A percentile compares a stretch with the other conserved stretches of the same genome.
phyloP scores from a whole-genome alignment of 2,113 vertebrate species.

The Stictonetta naevosa region DNA sequence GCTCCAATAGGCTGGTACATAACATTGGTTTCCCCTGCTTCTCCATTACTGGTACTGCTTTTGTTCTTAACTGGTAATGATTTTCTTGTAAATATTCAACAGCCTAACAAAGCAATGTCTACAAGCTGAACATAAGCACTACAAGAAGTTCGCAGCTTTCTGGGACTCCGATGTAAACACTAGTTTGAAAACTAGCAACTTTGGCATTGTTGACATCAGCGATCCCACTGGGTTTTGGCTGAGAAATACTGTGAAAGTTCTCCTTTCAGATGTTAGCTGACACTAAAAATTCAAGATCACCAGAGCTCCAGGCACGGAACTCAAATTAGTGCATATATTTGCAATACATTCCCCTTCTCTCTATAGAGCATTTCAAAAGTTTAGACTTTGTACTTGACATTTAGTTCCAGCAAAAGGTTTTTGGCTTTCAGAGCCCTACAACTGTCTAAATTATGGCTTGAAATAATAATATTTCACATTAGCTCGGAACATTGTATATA shows the following conservation, averaged over 20 bases:
- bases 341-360: not conserved
- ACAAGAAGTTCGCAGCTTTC: not conserved
- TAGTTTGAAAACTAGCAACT: not conserved
- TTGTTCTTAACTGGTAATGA: not conserved
- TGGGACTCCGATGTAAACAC: not conserved
- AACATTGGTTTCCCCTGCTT: not conserved
- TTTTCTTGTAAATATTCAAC: not conserved
- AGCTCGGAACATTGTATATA: constrained; percentile 70
- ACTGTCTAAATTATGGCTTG: constrained; percentile 66
- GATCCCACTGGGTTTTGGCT: not conserved
- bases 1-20: constrained; percentile 9
- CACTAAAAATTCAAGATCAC: not conserved
- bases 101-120: constrained; percentile 45
- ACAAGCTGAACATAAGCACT: not conserved
- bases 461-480: constrained; percentile 79
- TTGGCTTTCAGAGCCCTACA: constrained; percentile 21
- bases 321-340: not conserved
- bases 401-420: not conserved
- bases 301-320: not conserved
- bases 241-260: not conserved
- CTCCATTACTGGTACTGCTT: constrained; percentile 13
- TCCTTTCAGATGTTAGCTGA: not conserved
- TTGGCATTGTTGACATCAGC: not conserved
- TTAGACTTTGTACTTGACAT: not conserved
- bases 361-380: not conserved